Percentiles rank a stretch among this genome's conserved stretches.
These are phyloP conservation scores for Athripsodes cinereus DNA, from an alignment of 2,888 invertebrate species.

Conservation along the genomic window DNA sequence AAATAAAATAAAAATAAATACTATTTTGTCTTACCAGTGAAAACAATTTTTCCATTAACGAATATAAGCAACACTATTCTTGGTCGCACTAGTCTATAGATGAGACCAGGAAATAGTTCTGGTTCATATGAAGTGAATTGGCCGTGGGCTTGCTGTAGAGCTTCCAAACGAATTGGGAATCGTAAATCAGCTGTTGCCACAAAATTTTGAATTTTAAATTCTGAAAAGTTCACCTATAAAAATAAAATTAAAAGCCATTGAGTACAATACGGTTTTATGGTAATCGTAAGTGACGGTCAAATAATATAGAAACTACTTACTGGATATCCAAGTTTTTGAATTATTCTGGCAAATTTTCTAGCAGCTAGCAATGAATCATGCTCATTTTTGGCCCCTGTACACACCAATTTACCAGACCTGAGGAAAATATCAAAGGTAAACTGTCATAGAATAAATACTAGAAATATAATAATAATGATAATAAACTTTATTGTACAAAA, in stretches of 20 bases:
- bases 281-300: no score
- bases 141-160: slow-evolving; percentile 65
- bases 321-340: slow-evolving; percentile 73
- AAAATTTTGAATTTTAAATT: slow-evolving; percentile 75
- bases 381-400: slow-evolving; percentile 75
- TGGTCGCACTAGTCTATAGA: slow-evolving; percentile 96
- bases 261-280: no score
- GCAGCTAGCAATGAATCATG: slow-evolving; percentile 70
- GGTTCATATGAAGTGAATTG: slow-evolving; percentile 91
- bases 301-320: slow-evolving; percentile 40
- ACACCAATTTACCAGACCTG: slow-evolving; percentile 75
- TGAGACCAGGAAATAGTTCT: slow-evolving; percentile 96
- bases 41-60: slow-evolving; percentile 97
- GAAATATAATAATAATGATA: not conserved
- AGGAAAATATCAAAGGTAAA: slow-evolving; percentile 34
- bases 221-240: slow-evolving; percentile 60
- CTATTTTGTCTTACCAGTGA: slow-evolving; percentile 62
- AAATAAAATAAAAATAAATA: not conserved
- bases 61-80: slow-evolving; percentile 94
- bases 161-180: slow-evolving; percentile 69
- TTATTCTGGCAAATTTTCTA: slow-evolving; percentile 75
- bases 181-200: slow-evolving; percentile 69
- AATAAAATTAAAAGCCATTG: no score
- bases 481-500: no score
- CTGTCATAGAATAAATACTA: no score